These are phyloP conservation scores for Oceanites oceanicus DNA, from an alignment of 2,113 vertebrate genomes.

Conservation along the genomic window DNA sequence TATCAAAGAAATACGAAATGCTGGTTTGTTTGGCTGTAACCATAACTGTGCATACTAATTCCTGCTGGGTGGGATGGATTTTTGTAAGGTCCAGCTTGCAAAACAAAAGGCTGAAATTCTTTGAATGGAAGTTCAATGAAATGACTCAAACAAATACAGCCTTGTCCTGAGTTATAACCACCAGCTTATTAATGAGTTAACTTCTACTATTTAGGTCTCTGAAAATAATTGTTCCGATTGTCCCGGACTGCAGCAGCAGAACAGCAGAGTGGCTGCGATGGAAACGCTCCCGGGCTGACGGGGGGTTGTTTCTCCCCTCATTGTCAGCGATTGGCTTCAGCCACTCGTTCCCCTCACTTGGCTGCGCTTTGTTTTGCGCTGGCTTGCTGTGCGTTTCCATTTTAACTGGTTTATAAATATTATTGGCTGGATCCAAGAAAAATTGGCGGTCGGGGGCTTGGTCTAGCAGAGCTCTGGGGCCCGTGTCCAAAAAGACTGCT, in stretches of 20 bases:
- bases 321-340: neutral
- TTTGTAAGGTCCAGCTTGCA: neutral
- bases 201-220: neutral
- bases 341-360: neutral
- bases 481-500: neutral
- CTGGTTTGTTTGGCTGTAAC: neutral
- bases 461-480: neutral
- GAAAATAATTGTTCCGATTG: conserved; percentile 1
- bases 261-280: neutral
- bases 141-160: conserved; percentile 15
- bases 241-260: neutral
- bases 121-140: conserved; percentile 2
- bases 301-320: neutral
- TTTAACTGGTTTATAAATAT: neutral
- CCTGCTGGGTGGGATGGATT: neutral
- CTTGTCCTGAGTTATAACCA: conserved; percentile 22
- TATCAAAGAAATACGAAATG: neutral
- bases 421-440: neutral
- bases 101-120: conserved; percentile 16
- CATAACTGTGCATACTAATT: neutral
- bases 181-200: conserved; percentile 19
- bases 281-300: neutral
- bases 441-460: neutral
- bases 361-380: neutral
- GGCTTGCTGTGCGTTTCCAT: neutral